Conservation (phyloP, 2,888 invertebrate genomes). For the Stegophylla sp. region DNA sequence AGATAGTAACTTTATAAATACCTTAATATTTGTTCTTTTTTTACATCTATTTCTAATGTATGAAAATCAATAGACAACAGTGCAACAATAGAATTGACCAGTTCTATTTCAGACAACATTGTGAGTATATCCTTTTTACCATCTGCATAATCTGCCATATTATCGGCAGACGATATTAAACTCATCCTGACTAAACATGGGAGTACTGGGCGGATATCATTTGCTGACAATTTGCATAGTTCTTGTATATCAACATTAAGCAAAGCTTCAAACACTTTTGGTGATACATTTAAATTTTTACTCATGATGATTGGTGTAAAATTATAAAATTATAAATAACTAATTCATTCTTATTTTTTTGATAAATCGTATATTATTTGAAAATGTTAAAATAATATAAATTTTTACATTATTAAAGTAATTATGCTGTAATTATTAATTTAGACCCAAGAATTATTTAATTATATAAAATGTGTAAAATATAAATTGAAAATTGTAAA, state of each 20-base stretch:
- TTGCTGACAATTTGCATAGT: constrained; percentile 75
- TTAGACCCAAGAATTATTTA: too few relatives aligned
- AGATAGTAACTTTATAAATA: constrained; percentile 64
- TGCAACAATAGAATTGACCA: constrained; percentile 92
- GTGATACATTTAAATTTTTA: constrained; percentile 67
- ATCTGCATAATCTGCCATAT: constrained; percentile 81
- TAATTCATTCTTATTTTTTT: too few relatives aligned
- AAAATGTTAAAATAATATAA: too few relatives aligned
- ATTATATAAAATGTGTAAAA: too few relatives aligned
- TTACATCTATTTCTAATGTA: constrained; percentile 86
- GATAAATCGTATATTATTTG: too few relatives aligned
- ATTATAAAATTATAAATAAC: too few relatives aligned
- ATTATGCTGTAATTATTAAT: too few relatives aligned
- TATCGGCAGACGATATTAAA: constrained; percentile 84
- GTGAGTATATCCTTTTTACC: constrained; percentile 86
- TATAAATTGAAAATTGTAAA: too few relatives aligned
- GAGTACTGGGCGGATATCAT: constrained; percentile 86
- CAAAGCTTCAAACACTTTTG: constrained; percentile 78
- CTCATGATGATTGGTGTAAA: too few relatives aligned
- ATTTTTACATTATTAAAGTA: too few relatives aligned
- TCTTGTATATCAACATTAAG: constrained; percentile 82
- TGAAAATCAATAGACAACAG: constrained; percentile 93
- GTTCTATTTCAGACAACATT: constrained; percentile 88
- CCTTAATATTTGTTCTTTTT: constrained; percentile 89
- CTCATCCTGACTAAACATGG: constrained; percentile 95